Percentiles rank a stretch among this genome's conserved stretches.
These are phyloP conservation scores for Platycheirus rosarum DNA, from an alignment of 2,888 invertebrate species.

Conservation along the genomic window DNA sequence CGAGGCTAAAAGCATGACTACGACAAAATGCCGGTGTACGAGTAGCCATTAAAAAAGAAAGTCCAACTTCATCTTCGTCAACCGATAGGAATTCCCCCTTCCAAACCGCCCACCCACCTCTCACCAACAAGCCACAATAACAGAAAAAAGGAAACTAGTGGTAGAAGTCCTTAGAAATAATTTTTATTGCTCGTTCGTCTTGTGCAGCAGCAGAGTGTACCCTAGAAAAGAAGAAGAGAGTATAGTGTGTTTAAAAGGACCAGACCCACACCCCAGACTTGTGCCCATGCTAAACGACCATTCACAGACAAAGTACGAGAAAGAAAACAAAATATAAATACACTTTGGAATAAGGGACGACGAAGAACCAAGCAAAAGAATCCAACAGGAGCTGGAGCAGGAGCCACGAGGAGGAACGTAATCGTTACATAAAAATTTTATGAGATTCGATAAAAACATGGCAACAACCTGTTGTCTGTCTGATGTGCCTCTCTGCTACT, in stretches of 20 bases:
- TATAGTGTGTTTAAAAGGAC: constrained; percentile 34
- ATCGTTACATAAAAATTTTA: constrained; percentile 76
- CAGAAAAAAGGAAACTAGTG: constrained; percentile 37
- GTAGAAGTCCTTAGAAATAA: constrained; percentile 65
- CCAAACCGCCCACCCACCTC: constrained; percentile 5
- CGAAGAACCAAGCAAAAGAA: constrained; percentile 32
- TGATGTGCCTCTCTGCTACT: constrained; percentile 47
- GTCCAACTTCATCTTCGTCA: constrained; percentile 65
- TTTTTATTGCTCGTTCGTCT: constrained; percentile 72
- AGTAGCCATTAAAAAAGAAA: constrained; percentile 66
- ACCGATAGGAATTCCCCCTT: background rate
- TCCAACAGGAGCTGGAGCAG: background rate
- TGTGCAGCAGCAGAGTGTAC: constrained; percentile 49
- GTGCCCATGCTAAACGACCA: constrained; percentile 51
- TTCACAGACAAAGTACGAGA: constrained; percentile 57
- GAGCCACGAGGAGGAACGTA: constrained; percentile 66
- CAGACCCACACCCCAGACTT: constrained; percentile 17
- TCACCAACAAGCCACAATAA: constrained; percentile 41
- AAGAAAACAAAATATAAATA: constrained; percentile 63
- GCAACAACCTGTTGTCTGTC: constrained; percentile 76
- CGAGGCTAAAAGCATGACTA: constrained; percentile 2
- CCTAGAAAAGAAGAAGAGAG: constrained; percentile 42
- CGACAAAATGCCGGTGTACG: constrained; percentile 60
- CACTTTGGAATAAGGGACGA: constrained; percentile 47
- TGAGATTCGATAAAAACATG: constrained; percentile 76